These are phyloP conservation scores for Drosophila funebris DNA, from an alignment of 1,140 invertebrate genomes.

Conservation along the genomic window DNA sequence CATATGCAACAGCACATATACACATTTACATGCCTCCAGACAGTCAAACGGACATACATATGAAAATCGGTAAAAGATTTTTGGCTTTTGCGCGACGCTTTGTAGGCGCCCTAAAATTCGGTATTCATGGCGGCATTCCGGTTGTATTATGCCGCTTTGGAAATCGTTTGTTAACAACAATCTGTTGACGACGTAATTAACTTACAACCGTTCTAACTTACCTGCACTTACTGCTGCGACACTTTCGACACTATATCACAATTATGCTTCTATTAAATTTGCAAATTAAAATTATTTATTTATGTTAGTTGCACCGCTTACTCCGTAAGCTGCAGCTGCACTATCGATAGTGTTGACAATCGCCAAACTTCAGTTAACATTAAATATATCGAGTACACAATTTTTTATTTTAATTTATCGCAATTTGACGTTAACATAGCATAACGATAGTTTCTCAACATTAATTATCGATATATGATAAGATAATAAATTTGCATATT, in stretches of 20 bases:
- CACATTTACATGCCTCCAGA: neutral
- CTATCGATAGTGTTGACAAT: constrained; percentile 21
- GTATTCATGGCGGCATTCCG: constrained; percentile 20
- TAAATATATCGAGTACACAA: neutral
- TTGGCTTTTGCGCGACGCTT: constrained; percentile 3
- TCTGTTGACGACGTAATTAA: neutral
- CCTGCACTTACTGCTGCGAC: constrained; percentile 27
- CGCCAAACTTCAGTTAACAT: neutral
- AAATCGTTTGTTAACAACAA: neutral
- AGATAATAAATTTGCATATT: no score
- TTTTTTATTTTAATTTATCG: neutral
- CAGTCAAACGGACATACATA: neutral
- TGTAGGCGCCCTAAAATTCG: constrained; percentile 14
- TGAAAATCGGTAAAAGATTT: neutral
- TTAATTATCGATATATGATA: neutral
- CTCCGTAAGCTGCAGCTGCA: constrained; percentile 20
- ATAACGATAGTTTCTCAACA: neutral
- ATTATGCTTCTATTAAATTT: constrained; percentile 17
- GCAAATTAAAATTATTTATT: constrained; percentile 33
- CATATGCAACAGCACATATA: neutral
- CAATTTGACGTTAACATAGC: neutral
- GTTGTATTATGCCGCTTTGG: constrained; percentile 3
- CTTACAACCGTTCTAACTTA: neutral
- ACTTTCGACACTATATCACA: constrained; percentile 27
- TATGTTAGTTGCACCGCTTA: constrained; percentile 36